Evolutionary conservation across 1,140 invertebrate species (phyloP).

Genomic region (Drosophila jambulina): DNA sequence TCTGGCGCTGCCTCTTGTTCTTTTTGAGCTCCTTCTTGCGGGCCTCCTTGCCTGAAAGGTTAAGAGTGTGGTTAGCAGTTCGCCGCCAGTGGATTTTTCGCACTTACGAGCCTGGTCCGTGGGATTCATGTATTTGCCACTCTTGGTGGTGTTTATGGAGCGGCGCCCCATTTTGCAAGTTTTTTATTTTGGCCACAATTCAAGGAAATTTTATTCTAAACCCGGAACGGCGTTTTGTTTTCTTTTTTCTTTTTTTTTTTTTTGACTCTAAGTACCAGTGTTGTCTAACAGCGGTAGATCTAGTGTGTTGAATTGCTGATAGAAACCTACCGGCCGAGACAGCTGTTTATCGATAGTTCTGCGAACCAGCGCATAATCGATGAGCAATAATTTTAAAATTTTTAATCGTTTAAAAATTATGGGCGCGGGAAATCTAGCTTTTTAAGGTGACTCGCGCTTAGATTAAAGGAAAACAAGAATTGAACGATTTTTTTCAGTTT

Average conservation of each 20-base stretch:
- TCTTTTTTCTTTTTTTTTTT: not conserved
- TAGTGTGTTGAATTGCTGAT: not conserved
- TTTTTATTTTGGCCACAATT: not conserved
- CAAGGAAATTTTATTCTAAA: not conserved
- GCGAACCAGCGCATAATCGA: too few species aligned
- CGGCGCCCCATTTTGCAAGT: slow-evolving; percentile 94
- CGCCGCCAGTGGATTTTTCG: slow-evolving; percentile 2
- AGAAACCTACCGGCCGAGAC: not conserved
- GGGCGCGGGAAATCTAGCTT: not conserved
- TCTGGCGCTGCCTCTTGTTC: slow-evolving; percentile 98
- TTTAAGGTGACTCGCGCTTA: too few species aligned
- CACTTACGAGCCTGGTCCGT: slow-evolving; percentile 98
- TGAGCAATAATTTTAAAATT: too few species aligned
- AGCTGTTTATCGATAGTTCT: not conserved
- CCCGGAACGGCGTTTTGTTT: not conserved
- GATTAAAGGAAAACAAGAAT: too few species aligned
- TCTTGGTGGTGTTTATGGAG: slow-evolving; percentile 99
- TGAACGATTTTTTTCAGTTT: too few species aligned
- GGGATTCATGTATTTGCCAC: slow-evolving; percentile 99
- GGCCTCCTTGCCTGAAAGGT: slow-evolving; percentile 95
- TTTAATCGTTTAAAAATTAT: not conserved
- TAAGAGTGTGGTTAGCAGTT: slow-evolving; percentile 1
- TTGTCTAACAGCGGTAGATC: not conserved
- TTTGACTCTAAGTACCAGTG: not conserved
- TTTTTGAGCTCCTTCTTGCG: slow-evolving; percentile 99